phyloP scores from a whole-genome alignment of 2,113 vertebrate species.

The Protobothrops flavoviridis region DNA sequence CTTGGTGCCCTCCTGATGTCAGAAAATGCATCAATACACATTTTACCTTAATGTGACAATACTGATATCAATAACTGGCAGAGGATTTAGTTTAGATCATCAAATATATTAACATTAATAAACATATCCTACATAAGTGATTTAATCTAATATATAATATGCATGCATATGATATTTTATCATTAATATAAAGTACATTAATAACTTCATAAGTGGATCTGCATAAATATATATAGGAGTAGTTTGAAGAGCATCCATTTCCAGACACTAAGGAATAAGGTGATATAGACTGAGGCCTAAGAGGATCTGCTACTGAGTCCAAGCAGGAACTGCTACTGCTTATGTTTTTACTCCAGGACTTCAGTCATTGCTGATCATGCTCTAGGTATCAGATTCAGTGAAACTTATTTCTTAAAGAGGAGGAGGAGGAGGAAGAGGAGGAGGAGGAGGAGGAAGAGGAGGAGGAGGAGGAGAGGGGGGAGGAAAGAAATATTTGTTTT shows the following conservation, averaged over 20 bases:
- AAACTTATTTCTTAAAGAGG: background rate
- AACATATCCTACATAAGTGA: background rate
- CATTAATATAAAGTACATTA: background rate
- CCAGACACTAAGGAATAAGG: background rate
- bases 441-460: no score
- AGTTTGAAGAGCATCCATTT: background rate
- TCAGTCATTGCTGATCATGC: background rate
- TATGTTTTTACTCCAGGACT: background rate
- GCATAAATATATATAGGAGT: background rate
- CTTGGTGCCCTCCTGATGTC: background rate
- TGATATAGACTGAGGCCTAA: background rate
- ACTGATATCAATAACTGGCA: background rate
- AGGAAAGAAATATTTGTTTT: no score
- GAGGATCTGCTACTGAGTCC: background rate
- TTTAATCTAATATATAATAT: background rate
- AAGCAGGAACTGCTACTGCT: background rate
- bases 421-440: no score
- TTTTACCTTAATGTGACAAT: background rate
- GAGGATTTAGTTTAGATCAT: background rate
- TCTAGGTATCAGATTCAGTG: background rate
- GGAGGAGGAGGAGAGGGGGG: no score
- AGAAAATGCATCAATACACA: constrained; percentile 30
- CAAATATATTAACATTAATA: background rate
- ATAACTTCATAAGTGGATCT: background rate
- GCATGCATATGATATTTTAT: background rate